Base-by-base conservation (phyloP, 2,888 invertebrate genomes). In the Pristionchus fissidentatus region DNA sequence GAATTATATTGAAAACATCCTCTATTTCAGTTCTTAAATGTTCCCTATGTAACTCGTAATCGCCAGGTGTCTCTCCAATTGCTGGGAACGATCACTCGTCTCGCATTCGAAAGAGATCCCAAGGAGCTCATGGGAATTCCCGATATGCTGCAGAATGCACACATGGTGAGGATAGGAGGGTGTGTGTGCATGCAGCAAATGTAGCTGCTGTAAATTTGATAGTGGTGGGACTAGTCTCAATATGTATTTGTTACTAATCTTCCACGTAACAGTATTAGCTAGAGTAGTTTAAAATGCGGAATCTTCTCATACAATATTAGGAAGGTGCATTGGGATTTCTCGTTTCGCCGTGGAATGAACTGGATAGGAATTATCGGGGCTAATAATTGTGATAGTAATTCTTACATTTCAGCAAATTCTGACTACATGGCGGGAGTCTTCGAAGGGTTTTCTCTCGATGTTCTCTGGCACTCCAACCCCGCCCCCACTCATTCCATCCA, bases 361-460 rank as follows among this genome's bases (percentile, higher is more conserved):
- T 15, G 19, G 49, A 49, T 49, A 49, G 49, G 49, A 49, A 15
- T 49, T 10, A 49, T 49, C 49, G 10, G 10, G n/a, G n/a, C n/a
- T n/a, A 19, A 15, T 19, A 15, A 49, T 10, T 49, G 19, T 15
- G 60, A 60, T 60, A 15, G 19, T 60, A n/a, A 26, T 26, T 43
- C n/a, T 26, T 0, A 26, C 3, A 29, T 43, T 87, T 55, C 57
- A 87, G 87, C 84, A 85, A 38, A 77, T 80, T 35, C 41, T 85
- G 66, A 84, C 79, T 5, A 41, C 79, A 0, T 89, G 89, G 89
- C 75, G 77, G 13, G 89, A 89, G 57, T 79, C 87, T 1, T 86
- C 87, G 35, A 89, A 87, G 57, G 91, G 91, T 10, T 38, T 89
- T 22, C 82, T 91, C 35, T 88, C 89, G 3, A 86, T 89, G 85